Base-by-base conservation (phyloP, 2,888 invertebrate species). In the Heliconius sara region DNA sequence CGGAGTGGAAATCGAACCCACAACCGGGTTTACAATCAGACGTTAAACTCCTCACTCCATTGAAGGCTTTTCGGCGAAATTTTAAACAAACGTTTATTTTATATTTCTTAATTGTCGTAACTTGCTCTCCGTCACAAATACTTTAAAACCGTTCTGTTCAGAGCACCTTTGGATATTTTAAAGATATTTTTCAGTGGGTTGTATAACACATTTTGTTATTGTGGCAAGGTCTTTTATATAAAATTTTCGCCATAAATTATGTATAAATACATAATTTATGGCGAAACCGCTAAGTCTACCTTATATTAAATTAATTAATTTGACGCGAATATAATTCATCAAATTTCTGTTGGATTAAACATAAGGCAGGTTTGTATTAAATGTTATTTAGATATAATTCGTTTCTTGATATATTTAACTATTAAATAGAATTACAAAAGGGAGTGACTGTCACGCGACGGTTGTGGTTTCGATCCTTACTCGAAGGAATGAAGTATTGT, bases 11-110 rank as follows among this genome's bases (percentile, higher is more conserved):
- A 19, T 57, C 1, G 16, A 47, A 16, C 13, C 47, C 47, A 47
- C 47, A 47, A 47, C 16, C 16, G 3, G 57, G 7, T 57, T 57
- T n/a, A 34, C 34, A 34, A 7, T 57, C 19, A 57, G 22, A 57
- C 57, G 57, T 57, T 65, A 65, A 73, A 68, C 71, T 57, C 70
- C 65, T 39, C 68, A 74, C 34, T 74, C 60, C 77, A 77, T 60
- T 43, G 67, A 66, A 78, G 72, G 63, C 30, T 66, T 76, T 67
- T 78, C 73, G 43, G 47, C 1, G 25, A 25, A 70, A 47, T 76
- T 81, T 76, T 72, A 63, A 79, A 66, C 73, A 63, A 72, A 57
- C 70, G 52, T 81, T 79, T 79, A 76, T 79, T 77, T 81, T 79
- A 74, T 74, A 66, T 72, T 72, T 73, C 72, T 78, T 72, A 66